These are phyloP conservation scores for Centrocercus urophasianus DNA, from an alignment of 2,113 vertebrate species.

Conservation along the genomic window DNA sequence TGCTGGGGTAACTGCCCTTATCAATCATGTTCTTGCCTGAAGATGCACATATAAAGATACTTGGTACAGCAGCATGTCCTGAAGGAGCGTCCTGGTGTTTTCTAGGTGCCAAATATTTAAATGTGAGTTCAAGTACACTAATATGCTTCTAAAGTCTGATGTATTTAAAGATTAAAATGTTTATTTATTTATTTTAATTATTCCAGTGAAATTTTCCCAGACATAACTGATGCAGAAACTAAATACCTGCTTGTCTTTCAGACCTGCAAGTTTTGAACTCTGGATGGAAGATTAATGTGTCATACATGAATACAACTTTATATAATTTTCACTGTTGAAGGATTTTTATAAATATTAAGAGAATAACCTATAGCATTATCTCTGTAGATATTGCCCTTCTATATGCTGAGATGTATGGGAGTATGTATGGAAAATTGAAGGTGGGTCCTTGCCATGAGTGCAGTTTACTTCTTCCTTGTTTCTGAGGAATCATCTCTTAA, in stretches of 20 bases:
- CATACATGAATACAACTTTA: constrained; percentile 10
- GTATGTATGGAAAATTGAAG: not conserved
- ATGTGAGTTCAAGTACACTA: not conserved
- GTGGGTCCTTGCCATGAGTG: not conserved
- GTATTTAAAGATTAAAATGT: not conserved
- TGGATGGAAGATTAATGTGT: not conserved
- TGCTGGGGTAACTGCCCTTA: not conserved
- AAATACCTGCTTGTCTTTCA: constrained; percentile 19
- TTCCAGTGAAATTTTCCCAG: constrained; percentile 18
- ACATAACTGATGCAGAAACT: constrained; percentile 44
- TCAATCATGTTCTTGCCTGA: constrained; percentile 50
- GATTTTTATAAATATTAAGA: constrained; percentile 45
- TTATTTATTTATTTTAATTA: not conserved
- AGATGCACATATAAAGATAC: constrained; percentile 44
- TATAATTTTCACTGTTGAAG: constrained; percentile 43
- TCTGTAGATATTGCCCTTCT: not conserved
- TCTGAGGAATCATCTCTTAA: not conserved
- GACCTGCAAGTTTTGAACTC: constrained; percentile 21
- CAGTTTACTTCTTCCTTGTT: not conserved
- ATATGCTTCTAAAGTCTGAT: not conserved
- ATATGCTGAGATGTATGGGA: not conserved
- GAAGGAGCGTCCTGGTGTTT: constrained; percentile 32
- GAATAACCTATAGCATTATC: constrained; percentile 28
- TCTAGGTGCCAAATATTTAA: constrained; percentile 7
- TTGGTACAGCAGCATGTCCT: not conserved